Base-by-base conservation (phyloP, 2,888 invertebrate species). In the Ceratothoa steindachneri region DNA sequence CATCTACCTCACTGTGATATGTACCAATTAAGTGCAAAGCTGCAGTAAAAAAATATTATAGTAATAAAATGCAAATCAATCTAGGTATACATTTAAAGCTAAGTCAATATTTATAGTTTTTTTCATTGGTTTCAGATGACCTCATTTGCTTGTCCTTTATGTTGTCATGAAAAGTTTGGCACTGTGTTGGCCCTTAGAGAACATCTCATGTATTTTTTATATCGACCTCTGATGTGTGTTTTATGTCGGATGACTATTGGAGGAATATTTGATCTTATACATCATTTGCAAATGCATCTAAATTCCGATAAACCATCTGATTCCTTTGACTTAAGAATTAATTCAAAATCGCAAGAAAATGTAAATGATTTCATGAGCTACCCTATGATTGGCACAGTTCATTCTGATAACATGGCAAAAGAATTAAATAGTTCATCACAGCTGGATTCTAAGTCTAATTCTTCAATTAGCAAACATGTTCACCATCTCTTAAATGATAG, bases 171-270 rank as follows among this genome's bases (percentile, higher is more conserved):
- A 52, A 31, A 74, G 19, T 73, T 75, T 60, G 31, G 30, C 22
- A 72, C 75, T 31, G 75, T 78, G 51, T 73, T 30, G 30, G 75
- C 75, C 9, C 55, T 78, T 24, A 69, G 68, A 15, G 78, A 78
- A 12, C 78, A 78, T 60, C 74, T 78, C 12, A 66, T 75, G 7
- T 78, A 72, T 51, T 78, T 70, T 52, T 60, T 60, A 1, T 78
- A 75, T 65, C 65, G 75, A 19, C 78, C 78, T 19, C 66, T 78
- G 24, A 71, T 71, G 52, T 78, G 78, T 70, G 75, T 66, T 7
- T 66, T 78, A 24, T 78, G 78, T 60, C 29, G 69, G 12, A 31
- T 55, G 9, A 51, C 55, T 28, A 67, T 75, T 24, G 73, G 70
- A 19, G 78, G 78, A 2, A 65, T 78, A 5, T 73, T 75, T 27